phyloP scores from a whole-genome alignment of 2,113 vertebrate genomes.

The Solea senegalensis region DNA sequence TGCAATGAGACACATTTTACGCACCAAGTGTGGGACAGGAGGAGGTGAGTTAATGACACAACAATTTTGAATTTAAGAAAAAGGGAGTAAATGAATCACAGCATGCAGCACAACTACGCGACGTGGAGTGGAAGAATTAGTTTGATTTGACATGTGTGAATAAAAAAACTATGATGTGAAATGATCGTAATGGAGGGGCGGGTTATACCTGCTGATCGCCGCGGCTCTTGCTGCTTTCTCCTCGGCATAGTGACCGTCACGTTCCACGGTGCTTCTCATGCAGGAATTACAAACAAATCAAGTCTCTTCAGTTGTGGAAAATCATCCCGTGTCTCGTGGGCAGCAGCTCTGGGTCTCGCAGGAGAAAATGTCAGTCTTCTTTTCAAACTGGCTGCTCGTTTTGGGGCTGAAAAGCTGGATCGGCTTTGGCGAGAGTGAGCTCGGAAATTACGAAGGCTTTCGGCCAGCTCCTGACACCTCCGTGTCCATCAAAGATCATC shows the following conservation, averaged over 20 bases:
- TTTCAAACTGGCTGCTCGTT: slow-evolving; percentile 53
- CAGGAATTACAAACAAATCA: slow-evolving; percentile 76
- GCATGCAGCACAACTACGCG: slow-evolving; percentile 35
- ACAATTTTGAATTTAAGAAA: slow-evolving; percentile 4
- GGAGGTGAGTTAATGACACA: slow-evolving; percentile 30
- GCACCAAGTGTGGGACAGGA: slow-evolving; percentile 32
- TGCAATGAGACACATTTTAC: slow-evolving; percentile 42
- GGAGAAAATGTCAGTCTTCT: slow-evolving; percentile 54
- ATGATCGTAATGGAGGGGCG: slow-evolving; percentile 38
- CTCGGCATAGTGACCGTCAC: slow-evolving; percentile 96
- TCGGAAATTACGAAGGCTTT: slow-evolving; percentile 53
- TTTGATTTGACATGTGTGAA: slow-evolving; percentile 28
- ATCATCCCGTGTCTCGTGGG: slow-evolving; percentile 68
- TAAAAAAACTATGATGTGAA: slow-evolving; percentile 30
- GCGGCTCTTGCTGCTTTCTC: slow-evolving; percentile 97
- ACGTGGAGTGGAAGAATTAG: not conserved
- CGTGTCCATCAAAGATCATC: slow-evolving; percentile 75
- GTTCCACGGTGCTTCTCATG: slow-evolving; percentile 90
- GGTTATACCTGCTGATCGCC: slow-evolving; percentile 93
- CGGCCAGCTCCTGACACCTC: slow-evolving; percentile 69
- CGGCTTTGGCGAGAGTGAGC: slow-evolving; percentile 49
- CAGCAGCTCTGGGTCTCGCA: slow-evolving; percentile 30
- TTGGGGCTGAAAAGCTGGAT: slow-evolving; percentile 48
- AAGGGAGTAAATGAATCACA: slow-evolving; percentile 35
- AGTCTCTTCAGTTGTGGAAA: slow-evolving; percentile 67